Conservation (phyloP, 2,113 vertebrate species). For the Menura novaehollandiae region DNA sequence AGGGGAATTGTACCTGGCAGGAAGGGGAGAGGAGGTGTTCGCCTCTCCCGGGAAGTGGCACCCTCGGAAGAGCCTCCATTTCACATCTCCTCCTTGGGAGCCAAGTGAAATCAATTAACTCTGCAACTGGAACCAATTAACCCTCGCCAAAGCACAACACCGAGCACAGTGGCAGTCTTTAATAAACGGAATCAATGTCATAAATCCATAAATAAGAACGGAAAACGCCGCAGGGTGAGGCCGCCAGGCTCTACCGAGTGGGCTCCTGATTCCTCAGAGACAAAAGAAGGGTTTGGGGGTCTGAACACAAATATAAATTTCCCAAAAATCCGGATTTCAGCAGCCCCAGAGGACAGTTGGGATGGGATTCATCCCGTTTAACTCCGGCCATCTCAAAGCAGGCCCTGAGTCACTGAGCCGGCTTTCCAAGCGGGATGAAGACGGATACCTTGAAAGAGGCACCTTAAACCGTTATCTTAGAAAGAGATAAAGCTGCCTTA, state of each 20-base stretch:
- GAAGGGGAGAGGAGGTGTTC: neutral
- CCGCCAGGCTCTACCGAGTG: accelerated
- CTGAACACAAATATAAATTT: neutral
- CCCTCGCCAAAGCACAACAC: neutral
- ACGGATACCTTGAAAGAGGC: neutral
- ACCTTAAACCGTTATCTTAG: neutral
- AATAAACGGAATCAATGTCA: neutral
- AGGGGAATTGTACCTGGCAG: neutral
- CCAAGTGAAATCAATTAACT: conserved; percentile 27
- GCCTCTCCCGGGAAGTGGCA: neutral
- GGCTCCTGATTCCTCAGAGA: neutral
- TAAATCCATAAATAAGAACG: neutral
- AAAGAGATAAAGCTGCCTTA: neutral
- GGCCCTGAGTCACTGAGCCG: neutral
- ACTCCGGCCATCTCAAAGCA: neutral
- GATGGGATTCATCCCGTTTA: neutral
- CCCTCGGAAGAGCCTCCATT: neutral
- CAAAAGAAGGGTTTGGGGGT: accelerated
- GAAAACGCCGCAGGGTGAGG: neutral
- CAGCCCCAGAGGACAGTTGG: neutral
- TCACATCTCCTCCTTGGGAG: conserved; percentile 24
- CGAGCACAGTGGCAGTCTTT: neutral
- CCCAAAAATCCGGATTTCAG: neutral
- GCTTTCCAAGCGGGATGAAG: neutral
- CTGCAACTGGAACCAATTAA: conserved; percentile 25